Base-by-base conservation (phyloP, 2,113 vertebrate genomes). In the Eleginops maclovinus region DNA sequence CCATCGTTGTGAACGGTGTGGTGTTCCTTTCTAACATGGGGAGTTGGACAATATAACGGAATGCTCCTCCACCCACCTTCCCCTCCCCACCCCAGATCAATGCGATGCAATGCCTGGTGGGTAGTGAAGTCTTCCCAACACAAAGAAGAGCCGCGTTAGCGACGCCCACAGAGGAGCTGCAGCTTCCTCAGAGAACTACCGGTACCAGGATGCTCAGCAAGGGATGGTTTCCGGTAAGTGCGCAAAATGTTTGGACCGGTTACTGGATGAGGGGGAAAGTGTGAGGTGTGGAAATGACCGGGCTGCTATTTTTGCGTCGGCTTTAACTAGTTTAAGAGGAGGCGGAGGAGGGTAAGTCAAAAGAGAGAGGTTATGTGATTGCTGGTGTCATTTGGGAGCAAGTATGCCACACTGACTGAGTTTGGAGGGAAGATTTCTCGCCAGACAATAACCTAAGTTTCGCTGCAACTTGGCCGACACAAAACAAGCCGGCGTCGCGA, bases 181-280 rank as follows among this genome's bases (percentile, higher is more conserved):
- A 58, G 77, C 68, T 7, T 78, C 78, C 55, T 8, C 12, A 9
- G 54, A 71, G 81, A 90, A 95, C 94, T 94, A 94, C 94, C 90
- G 86, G 61, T 81, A 94, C 94, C 94, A 78, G 79, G 79, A 91
- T 90, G 86, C 89, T 15, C 41, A 19, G 79, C 21, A 15, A 44
- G 43, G 70, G 73, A 69, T 79, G 82, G 77, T 89, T 95, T 94
- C 93, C 93, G 94, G 93, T 91, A 77, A 81, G 66, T 87, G 79
- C 78, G 79, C 86, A 80, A 84, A 87, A 91, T 92, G 93, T 93
- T 94, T 93, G 91, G 92, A 91, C 80, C 80, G 79, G 89, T 72
- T 67, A 11, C 73, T 84, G 84, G 82, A 81, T 88, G 81, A 81
- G 77, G 82, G 73, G 77, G 70, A 80, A 88, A 88, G 87, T 79